These are phyloP conservation scores for Elmis aenea DNA, from an alignment of 2,888 invertebrate genomes.

Conservation along the genomic window DNA sequence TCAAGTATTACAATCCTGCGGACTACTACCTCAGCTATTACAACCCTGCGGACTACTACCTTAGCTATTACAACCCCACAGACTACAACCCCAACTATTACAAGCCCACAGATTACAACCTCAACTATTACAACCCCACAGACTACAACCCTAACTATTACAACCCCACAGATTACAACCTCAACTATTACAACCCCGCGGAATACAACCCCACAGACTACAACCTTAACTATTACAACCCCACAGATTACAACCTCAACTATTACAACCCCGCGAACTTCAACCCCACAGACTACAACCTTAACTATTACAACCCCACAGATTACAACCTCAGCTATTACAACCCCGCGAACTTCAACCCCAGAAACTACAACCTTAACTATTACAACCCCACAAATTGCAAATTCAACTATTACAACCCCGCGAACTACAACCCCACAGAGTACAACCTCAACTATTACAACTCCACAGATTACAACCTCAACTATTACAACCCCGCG, in stretches of 20 bases:
- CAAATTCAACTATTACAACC: slow-evolving; percentile 13
- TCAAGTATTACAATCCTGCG: slow-evolving; percentile 13
- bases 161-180: slow-evolving; percentile 4
- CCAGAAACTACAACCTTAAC: not conserved
- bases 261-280: slow-evolving; percentile 11
- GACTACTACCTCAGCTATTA: slow-evolving; percentile 16
- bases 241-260: slow-evolving; percentile 1
- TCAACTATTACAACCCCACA: slow-evolving; percentile 10
- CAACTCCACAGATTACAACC: slow-evolving; percentile 18
- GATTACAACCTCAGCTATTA: slow-evolving; percentile 16
- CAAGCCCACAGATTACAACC: slow-evolving; percentile 4
- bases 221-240: slow-evolving; percentile 1
- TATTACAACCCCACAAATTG: slow-evolving; percentile 5
- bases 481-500: slow-evolving; percentile 12
- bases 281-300: slow-evolving; percentile 8
- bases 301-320: slow-evolving; percentile 9
- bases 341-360: slow-evolving; percentile 11
- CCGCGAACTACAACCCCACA: slow-evolving; percentile 13
- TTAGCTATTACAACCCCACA: too few species aligned
- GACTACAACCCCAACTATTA: not conserved
- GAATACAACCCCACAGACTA: not conserved
- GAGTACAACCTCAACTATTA: slow-evolving; percentile 13
- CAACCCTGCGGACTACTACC: slow-evolving; percentile 12
- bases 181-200: not conserved
- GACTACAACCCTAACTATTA: slow-evolving; percentile 7